These are phyloP conservation scores for Rachycentron canadum DNA, from an alignment of 2,797 vertebrate genomes.

Conservation along the genomic window DNA sequence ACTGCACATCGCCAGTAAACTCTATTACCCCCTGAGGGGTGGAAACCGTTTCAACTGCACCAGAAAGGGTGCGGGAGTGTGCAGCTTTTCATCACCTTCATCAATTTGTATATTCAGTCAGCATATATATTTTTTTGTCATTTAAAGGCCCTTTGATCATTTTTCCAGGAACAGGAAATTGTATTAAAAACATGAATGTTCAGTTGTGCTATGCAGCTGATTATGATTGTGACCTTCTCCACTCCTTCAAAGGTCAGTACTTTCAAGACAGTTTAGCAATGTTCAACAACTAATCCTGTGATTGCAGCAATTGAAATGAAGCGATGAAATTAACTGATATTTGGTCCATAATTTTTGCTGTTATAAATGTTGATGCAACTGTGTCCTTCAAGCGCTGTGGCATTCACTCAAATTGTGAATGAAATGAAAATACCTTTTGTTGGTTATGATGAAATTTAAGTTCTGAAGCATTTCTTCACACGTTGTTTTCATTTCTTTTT, in stretches of 20 bases:
- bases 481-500: too few relatives aligned
- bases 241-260: conserved; percentile 7
- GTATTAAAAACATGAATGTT: neutral
- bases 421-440: too few relatives aligned
- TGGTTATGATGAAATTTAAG: too few relatives aligned
- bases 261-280: neutral
- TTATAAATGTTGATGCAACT: neutral
- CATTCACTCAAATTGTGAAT: too few relatives aligned
- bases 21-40: conserved; percentile 36
- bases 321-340: neutral
- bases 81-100: neutral
- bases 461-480: too few relatives aligned
- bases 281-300: neutral
- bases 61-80: neutral
- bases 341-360: neutral
- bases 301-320: conserved; percentile 9
- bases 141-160: neutral
- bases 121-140: neutral
- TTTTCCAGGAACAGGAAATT: neutral
- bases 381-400: neutral
- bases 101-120: conserved; percentile 1
- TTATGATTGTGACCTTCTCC: neutral
- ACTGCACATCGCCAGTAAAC: conserved; percentile 11
- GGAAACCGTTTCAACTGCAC: conserved; percentile 5
- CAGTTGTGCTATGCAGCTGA: neutral